Evolutionary conservation across 2,797 vertebrate genomes (phyloP).

Genomic region (Crypturellus tataupa): DNA sequence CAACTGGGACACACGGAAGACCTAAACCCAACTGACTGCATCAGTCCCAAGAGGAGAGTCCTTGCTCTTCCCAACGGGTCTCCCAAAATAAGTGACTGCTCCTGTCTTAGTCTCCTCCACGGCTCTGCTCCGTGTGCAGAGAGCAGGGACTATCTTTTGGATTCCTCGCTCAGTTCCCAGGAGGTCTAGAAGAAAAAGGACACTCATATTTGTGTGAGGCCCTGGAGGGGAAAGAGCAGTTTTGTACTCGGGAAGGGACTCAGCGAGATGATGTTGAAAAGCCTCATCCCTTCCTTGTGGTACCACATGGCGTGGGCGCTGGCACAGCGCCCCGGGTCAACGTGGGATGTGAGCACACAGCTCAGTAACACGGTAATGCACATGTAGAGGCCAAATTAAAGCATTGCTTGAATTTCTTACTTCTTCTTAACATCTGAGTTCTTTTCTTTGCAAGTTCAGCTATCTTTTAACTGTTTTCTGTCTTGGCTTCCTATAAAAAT

Average conservation of each 20-base stretch:
- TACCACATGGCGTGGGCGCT: too few relatives aligned
- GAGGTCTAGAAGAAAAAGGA: background rate
- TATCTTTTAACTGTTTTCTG: background rate
- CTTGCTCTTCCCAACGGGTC: background rate
- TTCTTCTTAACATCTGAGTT: background rate
- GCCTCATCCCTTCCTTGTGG: background rate
- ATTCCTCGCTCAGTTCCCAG: background rate
- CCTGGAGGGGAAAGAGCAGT: background rate
- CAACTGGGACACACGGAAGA: background rate
- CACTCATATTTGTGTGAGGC: rapidly evolving
- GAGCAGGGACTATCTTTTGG: background rate
- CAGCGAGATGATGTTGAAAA: rapidly evolving
- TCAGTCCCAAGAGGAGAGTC: background rate
- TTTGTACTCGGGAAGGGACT: background rate
- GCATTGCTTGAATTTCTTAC: background rate
- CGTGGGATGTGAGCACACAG: background rate
- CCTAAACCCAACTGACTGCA: background rate
- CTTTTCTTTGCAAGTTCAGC: background rate
- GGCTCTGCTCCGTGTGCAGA: background rate
- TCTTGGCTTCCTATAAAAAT: background rate
- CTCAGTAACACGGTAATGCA: background rate
- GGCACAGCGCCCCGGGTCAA: background rate
- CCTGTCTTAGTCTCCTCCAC: background rate
- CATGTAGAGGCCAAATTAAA: background rate
- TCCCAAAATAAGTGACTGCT: background rate